A percentile compares a stretch with the other conserved stretches of the same genome.
Conservation (phyloP, 1,140 invertebrate genomes). For the Dendrolimus punctatus region DNA sequence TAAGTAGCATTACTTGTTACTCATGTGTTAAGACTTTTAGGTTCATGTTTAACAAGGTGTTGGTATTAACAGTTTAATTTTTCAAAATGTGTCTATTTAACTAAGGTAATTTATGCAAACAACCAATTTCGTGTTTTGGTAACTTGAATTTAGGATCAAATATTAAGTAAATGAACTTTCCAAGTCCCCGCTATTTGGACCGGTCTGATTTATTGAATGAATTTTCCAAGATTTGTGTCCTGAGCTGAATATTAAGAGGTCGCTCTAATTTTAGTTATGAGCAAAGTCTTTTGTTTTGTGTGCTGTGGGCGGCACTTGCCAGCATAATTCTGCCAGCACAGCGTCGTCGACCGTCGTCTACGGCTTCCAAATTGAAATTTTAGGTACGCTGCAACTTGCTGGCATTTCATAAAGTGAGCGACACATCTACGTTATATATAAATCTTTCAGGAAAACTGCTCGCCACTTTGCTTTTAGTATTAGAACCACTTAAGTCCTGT, state of each 20-base stretch:
- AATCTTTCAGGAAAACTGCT: no score
- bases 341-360: constrained; percentile 5
- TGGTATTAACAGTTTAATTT: constrained; percentile 10
- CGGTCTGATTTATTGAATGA: constrained; percentile 59
- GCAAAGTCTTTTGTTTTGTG: constrained; percentile 43
- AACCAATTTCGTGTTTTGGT: constrained; percentile 22
- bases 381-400: constrained; percentile 8
- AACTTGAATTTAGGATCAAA: constrained; percentile 31
- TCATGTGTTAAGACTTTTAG: constrained; percentile 11
- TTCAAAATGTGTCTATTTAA: constrained; percentile 11
- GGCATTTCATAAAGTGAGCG: no score
- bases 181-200: constrained; percentile 37
- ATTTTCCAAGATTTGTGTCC: constrained; percentile 51
- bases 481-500: no score
- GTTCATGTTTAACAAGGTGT: neutral
- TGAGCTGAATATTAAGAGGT: constrained; percentile 46
- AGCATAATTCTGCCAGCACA: constrained; percentile 36
- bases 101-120: constrained; percentile 21
- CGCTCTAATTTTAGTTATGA: constrained; percentile 55
- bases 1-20: constrained; percentile 6
- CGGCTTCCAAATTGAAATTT: constrained; percentile 32
- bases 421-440: no score
- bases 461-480: no score
- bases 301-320: constrained; percentile 20
- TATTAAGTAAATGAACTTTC: constrained; percentile 39